Conservation (phyloP, 2,113 vertebrate species). For the Mus spicilegus region DNA sequence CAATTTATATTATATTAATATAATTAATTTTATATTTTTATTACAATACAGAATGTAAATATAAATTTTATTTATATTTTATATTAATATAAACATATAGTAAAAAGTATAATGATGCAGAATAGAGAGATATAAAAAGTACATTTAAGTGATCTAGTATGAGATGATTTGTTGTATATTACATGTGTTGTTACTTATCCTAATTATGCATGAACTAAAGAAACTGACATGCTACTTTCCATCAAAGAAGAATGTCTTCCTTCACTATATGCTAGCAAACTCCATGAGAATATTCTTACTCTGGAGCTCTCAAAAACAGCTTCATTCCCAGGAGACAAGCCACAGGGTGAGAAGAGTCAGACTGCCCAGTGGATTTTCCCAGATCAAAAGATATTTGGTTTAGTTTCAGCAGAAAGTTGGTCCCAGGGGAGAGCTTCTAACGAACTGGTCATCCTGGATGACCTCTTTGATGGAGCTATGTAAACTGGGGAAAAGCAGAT, state of each 20-base stretch:
- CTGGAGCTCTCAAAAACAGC: neutral
- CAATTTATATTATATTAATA: neutral
- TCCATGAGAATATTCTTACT: neutral
- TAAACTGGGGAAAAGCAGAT: neutral
- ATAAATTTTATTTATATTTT: too few relatives aligned
- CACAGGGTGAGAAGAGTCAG: neutral
- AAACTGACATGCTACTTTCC: neutral
- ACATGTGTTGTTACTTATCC: neutral
- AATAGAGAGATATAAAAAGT: neutral
- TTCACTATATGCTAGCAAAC: neutral
- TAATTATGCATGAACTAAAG: constrained; percentile 25
- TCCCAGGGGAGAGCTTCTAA: neutral
- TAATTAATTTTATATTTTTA: too few relatives aligned
- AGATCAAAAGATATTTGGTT: neutral
- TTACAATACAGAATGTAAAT: too few relatives aligned
- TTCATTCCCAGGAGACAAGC: neutral
- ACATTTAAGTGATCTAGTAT: neutral
- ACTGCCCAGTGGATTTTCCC: neutral
- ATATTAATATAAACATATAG: neutral
- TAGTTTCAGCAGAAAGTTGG: neutral
- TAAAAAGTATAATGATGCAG: neutral
- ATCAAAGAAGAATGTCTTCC: neutral
- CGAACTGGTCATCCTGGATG: neutral
- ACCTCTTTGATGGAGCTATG: neutral
- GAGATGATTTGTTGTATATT: neutral